phyloP scores from a whole-genome alignment of 2,888 invertebrate species.

The Nysson spinosus region DNA sequence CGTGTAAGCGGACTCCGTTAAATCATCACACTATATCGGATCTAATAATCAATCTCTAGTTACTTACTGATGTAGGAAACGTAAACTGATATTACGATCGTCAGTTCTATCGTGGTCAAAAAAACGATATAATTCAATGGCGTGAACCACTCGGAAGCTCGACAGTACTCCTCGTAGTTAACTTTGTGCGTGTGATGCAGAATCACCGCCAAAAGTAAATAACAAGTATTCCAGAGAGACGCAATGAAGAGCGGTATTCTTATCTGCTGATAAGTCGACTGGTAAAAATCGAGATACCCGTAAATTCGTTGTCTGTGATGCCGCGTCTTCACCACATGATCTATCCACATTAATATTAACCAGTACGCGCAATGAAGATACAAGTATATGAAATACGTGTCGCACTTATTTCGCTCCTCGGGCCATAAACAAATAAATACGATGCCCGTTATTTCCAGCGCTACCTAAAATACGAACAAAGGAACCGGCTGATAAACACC shows the following conservation, averaged over 20 bases:
- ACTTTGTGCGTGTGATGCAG: conserved; percentile 73
- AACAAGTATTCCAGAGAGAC: conserved; percentile 79
- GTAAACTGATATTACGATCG: conserved; percentile 78
- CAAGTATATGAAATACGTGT: conserved; percentile 73
- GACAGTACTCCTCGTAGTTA: conserved; percentile 79
- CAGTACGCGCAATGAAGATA: conserved; percentile 73
- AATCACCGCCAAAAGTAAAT: conserved; percentile 69
- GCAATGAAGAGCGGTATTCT: conserved; percentile 82
- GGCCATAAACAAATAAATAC: conserved; percentile 72
- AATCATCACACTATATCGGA: too few species aligned
- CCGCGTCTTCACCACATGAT: conserved; percentile 80
- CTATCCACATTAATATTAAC: conserved; percentile 67
- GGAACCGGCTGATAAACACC: background rate
- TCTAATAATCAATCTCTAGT: background rate
- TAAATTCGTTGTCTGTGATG: conserved; percentile 82
- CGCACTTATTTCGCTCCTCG: conserved; percentile 70
- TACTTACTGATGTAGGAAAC: conserved; percentile 80
- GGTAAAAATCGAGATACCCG: conserved; percentile 85
- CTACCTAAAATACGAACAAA: conserved; percentile 60
- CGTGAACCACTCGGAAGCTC: conserved; percentile 72
- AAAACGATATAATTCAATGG: conserved; percentile 77
- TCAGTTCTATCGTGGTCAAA: conserved; percentile 78
- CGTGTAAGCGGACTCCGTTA: too few species aligned
- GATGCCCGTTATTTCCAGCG: conserved; percentile 71
- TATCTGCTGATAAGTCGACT: conserved; percentile 80